phyloP scores from a whole-genome alignment of 1,140 invertebrate genomes.

The Bombus consobrinus region DNA sequence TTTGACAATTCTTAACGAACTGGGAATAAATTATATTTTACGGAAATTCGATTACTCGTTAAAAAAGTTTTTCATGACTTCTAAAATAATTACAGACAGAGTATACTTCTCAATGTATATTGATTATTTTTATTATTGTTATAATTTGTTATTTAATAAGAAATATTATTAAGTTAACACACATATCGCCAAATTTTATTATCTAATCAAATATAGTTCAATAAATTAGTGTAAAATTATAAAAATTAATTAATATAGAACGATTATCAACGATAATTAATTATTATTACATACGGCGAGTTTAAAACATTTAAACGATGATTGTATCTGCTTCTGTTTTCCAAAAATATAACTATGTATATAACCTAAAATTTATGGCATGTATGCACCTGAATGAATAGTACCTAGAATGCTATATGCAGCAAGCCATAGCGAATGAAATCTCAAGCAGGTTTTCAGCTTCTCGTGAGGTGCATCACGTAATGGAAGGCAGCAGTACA shows the following conservation, averaged over 20 bases:
- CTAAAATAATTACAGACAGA: not conserved
- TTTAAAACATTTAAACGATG: not conserved
- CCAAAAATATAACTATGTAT: not conserved
- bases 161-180: too few relatives aligned
- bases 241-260: not conserved
- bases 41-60: not conserved
- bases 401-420: not conserved
- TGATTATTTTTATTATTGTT: not conserved
- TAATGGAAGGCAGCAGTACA: not conserved
- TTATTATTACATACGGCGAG: not conserved
- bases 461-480: constrained; percentile 1
- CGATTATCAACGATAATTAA: not conserved
- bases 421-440: not conserved
- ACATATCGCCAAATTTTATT: not conserved
- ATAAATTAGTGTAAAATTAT: not conserved
- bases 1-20: not conserved
- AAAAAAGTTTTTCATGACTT: not conserved
- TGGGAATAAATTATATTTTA: not conserved
- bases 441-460: not conserved
- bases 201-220: not conserved
- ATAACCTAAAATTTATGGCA: not conserved
- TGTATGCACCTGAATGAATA: not conserved
- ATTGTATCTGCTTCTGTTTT: not conserved
- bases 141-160: not conserved
- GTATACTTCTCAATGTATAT: not conserved